Conservation (phyloP, 2,888 invertebrate species). For the Clostera curtula region DNA sequence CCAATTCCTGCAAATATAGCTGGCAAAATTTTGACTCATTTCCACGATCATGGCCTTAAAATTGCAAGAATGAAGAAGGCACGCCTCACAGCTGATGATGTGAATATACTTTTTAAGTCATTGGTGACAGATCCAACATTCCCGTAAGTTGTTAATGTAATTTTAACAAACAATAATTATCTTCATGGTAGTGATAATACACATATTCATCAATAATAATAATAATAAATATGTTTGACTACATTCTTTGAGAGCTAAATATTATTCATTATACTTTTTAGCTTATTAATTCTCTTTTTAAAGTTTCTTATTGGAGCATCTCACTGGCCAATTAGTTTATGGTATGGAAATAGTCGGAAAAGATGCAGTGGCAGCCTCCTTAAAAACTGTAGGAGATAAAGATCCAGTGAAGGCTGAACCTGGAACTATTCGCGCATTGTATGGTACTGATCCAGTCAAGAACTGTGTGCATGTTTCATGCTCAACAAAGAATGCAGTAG, state of each 20-base stretch:
- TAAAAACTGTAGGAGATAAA: slow-evolving; percentile 75
- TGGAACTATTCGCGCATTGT: slow-evolving; percentile 77
- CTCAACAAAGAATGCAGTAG: slow-evolving; percentile 65
- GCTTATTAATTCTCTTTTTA: too few relatives aligned
- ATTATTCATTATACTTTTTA: too few relatives aligned
- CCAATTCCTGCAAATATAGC: slow-evolving; percentile 80
- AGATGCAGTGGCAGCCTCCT: slow-evolving; percentile 77
- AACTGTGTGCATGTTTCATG: slow-evolving; percentile 83
- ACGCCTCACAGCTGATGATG: slow-evolving; percentile 77
- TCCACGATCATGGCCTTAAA: slow-evolving; percentile 76
- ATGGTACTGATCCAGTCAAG: slow-evolving; percentile 78
- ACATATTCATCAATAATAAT: not conserved
- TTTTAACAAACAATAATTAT: slow-evolving; percentile 7
- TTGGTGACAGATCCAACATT: slow-evolving; percentile 64
- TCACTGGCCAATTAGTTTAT: slow-evolving; percentile 80
- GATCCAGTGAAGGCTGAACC: slow-evolving; percentile 78
- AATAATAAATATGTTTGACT: too few relatives aligned
- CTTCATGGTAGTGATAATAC: not conserved
- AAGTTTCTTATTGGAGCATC: slow-evolving; percentile 76
- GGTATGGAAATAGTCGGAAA: slow-evolving; percentile 84
- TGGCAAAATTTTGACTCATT: slow-evolving; percentile 82
- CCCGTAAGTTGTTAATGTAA: slow-evolving; percentile 66
- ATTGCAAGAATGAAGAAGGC: slow-evolving; percentile 84
- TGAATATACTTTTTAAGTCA: slow-evolving; percentile 48
- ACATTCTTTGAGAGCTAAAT: too few relatives aligned